Conservation (phyloP, 2,888 invertebrate genomes). For the Dasypogon diadema region DNA sequence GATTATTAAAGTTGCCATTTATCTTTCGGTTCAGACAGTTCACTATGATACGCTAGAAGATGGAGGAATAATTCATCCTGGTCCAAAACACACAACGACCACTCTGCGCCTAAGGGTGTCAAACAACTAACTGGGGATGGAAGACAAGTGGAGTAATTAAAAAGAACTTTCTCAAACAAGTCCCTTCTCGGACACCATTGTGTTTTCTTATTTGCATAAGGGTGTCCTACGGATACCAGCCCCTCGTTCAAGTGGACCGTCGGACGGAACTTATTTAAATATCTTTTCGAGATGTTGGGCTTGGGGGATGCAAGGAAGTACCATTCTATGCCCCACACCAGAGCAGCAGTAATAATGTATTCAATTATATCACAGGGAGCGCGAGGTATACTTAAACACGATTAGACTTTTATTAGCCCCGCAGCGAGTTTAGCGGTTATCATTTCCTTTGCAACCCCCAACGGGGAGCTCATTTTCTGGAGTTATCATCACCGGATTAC, state of each 20-base stretch:
- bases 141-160: slow-evolving; percentile 53
- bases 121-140: slow-evolving; percentile 45
- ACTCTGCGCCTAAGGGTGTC: slow-evolving; percentile 33
- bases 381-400: slow-evolving; percentile 34
- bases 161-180: slow-evolving; percentile 51
- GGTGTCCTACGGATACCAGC: slow-evolving; percentile 10
- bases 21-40: slow-evolving; percentile 46
- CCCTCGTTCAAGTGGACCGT: background rate
- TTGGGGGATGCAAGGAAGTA: background rate
- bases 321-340: background rate
- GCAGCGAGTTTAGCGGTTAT: slow-evolving; percentile 41
- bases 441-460: slow-evolving; percentile 9
- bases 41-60: slow-evolving; percentile 35
- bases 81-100: slow-evolving; percentile 20
- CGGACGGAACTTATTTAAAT: slow-evolving; percentile 49
- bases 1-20: slow-evolving; percentile 52
- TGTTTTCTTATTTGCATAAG: slow-evolving; percentile 50
- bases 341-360: slow-evolving; percentile 42
- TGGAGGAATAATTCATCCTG: slow-evolving; percentile 1
- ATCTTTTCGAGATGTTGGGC: background rate
- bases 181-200: slow-evolving; percentile 45
- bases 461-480: slow-evolving; percentile 1
- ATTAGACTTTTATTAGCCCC: slow-evolving; percentile 44
- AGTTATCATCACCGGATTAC: slow-evolving; percentile 41
- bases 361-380: slow-evolving; percentile 33